phyloP scores from a whole-genome alignment of 1,140 invertebrate genomes.

The Ostrea edulis region DNA sequence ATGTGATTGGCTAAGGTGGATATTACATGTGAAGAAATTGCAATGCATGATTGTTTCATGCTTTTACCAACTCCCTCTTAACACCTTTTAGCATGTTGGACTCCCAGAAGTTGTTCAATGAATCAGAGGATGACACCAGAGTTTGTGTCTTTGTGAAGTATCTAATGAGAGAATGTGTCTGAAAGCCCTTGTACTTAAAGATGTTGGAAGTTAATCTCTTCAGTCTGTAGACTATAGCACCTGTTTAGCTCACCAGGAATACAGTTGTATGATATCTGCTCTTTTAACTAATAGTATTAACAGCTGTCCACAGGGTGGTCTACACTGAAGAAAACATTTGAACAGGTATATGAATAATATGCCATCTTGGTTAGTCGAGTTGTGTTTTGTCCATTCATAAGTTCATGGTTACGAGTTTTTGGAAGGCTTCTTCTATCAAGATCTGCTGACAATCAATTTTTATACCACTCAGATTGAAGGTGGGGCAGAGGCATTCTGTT shows the following conservation, averaged over 20 bases:
- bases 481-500: too few species aligned
- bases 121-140: not conserved
- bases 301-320: too few species aligned
- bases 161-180: not conserved
- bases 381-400: too few species aligned
- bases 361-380: too few species aligned
- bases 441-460: too few species aligned
- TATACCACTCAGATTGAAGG: too few species aligned
- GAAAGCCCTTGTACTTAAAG: not conserved
- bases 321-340: too few species aligned
- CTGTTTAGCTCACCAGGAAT: not conserved
- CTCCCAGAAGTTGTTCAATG: not conserved
- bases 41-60: not conserved
- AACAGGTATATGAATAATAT: too few species aligned
- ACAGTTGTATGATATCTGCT: not conserved
- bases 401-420: too few species aligned
- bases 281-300: too few species aligned
- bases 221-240: not conserved
- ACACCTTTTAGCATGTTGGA: slow-evolving; percentile 23
- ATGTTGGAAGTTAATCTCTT: not conserved
- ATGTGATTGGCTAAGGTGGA: not conserved
- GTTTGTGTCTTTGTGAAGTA: not conserved
- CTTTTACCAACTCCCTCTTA: not conserved
- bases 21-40: slow-evolving; percentile 22
- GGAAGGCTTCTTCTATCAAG: too few species aligned